Evolutionary conservation across 1,140 invertebrate species (phyloP).

Genomic region (Microvelia longipes): DNA sequence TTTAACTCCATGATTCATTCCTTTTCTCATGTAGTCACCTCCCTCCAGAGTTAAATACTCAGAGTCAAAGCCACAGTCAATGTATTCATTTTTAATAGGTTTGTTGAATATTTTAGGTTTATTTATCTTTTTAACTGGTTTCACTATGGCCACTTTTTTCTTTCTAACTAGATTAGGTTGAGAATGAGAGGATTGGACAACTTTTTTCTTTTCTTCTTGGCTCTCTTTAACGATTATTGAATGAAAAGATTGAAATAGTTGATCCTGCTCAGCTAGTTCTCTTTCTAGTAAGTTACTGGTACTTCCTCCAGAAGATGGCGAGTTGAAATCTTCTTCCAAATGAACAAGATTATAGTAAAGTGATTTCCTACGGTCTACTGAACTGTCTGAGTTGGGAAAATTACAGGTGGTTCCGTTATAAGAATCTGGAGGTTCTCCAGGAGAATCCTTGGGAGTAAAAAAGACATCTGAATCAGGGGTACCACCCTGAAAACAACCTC

Average conservation of each 20-base stretch:
- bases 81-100: slow-evolving; percentile 2
- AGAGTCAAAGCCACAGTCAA: slow-evolving; percentile 1
- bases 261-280: slow-evolving; percentile 25
- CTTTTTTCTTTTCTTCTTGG: slow-evolving; percentile 11
- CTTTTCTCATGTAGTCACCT: neutral
- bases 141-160: neutral
- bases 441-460: slow-evolving; percentile 19
- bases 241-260: slow-evolving; percentile 22
- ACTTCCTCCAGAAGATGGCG: slow-evolving; percentile 2
- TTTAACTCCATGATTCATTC: neutral
- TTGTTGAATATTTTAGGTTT: neutral
- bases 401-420: neutral
- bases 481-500: slow-evolving; percentile 5
- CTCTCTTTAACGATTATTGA: slow-evolving; percentile 21
- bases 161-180: neutral
- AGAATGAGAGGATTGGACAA: neutral
- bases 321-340: slow-evolving; percentile 19
- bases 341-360: slow-evolving; percentile 23
- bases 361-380: slow-evolving; percentile 7
- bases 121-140: neutral
- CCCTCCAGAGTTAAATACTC: neutral
- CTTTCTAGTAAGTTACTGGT: slow-evolving; percentile 16
- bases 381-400: slow-evolving; percentile 1
- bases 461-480: slow-evolving; percentile 21
- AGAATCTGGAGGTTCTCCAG: slow-evolving; percentile 8